These are phyloP conservation scores for Apodemus speciosus DNA, from an alignment of 2,113 vertebrate species.

Conservation along the genomic window DNA sequence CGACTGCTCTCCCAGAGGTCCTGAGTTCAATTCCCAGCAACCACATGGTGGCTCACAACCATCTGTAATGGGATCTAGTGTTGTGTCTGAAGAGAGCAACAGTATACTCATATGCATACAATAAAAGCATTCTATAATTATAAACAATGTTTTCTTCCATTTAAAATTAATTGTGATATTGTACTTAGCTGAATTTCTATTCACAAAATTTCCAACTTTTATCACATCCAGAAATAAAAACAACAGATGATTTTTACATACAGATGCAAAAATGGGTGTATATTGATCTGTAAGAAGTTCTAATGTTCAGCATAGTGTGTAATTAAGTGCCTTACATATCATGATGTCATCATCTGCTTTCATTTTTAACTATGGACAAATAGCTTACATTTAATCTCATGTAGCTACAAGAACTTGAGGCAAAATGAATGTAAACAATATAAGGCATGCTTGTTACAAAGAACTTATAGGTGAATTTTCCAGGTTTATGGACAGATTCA, in stretches of 20 bases:
- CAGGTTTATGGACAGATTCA: neutral
- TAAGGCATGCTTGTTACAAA: no score
- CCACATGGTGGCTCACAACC: no score
- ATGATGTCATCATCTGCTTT: no score
- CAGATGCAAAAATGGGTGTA: slow-evolving; percentile 29
- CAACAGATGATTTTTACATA: neutral
- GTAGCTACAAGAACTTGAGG: neutral
- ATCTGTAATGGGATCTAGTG: no score
- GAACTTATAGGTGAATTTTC: neutral
- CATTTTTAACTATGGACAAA: neutral
- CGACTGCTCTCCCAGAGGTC: no score
- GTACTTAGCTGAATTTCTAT: slow-evolving; percentile 47
- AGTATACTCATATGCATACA: no score
- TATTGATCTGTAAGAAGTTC: slow-evolving; percentile 36
- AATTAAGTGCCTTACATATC: neutral
- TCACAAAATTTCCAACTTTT: slow-evolving; percentile 51
- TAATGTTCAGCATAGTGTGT: slow-evolving; percentile 3
- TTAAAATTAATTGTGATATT: slow-evolving; percentile 28
- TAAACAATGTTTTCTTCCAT: slow-evolving; percentile 21
- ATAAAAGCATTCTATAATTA: slow-evolving; percentile 48
- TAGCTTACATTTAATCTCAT: neutral
- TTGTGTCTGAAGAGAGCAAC: no score
- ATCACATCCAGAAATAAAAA: slow-evolving; percentile 56
- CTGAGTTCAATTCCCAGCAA: no score
- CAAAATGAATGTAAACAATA: neutral